Conservation (phyloP, 2,888 invertebrate genomes). For the Bruchidius siliquastri region DNA sequence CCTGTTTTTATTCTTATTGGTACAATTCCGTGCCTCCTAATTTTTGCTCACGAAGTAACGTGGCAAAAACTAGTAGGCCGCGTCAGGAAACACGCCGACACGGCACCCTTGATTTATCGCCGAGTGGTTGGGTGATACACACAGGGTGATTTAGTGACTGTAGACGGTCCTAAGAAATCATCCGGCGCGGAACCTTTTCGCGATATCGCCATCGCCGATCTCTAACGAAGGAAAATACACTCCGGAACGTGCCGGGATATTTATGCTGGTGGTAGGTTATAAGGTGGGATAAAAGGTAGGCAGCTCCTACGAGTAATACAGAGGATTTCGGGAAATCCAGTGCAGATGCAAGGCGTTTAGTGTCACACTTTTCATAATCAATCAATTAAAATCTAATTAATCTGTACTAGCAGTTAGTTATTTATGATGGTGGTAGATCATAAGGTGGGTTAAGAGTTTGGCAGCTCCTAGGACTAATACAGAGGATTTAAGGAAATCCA, state of each 20-base stretch:
- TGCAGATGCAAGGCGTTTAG: not conserved
- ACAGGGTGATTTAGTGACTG: constrained; percentile 35
- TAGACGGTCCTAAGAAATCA: constrained; percentile 38
- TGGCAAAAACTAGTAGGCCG: not conserved
- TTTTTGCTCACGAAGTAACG: not conserved
- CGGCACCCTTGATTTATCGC: constrained; percentile 43
- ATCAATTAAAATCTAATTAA: too few species aligned
- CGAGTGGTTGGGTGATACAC: constrained; percentile 48
- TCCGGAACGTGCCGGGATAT: constrained; percentile 40
- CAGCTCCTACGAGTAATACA: not conserved
- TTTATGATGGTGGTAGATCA: constrained; percentile 2
- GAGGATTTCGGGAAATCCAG: not conserved
- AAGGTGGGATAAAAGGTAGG: not conserved
- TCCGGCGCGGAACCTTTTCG: constrained; percentile 20
- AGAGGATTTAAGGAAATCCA: not conserved
- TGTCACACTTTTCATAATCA: too few species aligned
- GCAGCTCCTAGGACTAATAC: not conserved
- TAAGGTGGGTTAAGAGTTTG: not conserved
- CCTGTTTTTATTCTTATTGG: not conserved
- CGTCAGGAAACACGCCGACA: not conserved
- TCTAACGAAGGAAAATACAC: constrained; percentile 46
- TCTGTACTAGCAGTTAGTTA: too few species aligned
- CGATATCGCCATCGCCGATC: constrained; percentile 44
- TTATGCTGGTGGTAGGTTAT: constrained; percentile 2
- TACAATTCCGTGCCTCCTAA: not conserved